Base-by-base conservation (phyloP, 2,888 invertebrate species). In the Drosophila ochracea region DNA sequence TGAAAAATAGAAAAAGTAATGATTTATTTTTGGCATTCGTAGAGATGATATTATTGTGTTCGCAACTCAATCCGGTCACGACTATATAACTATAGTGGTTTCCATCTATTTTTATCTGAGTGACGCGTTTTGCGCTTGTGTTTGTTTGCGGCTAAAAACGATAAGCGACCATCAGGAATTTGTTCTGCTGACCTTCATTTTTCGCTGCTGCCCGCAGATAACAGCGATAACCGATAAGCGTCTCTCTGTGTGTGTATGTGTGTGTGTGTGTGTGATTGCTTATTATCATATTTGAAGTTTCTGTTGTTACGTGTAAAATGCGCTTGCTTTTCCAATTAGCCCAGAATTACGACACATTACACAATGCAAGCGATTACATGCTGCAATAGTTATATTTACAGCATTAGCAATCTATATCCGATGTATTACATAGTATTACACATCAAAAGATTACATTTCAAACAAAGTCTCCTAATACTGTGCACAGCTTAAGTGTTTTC, bases 181-280 rank as follows among this genome's bases (percentile, higher is more conserved):
- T 90, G 90, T 88, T 73, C 90, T 90, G 89, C 84, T 91, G 91
- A 91, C 91, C 91, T 91, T 91, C 91, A 91, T 91, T 91, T 86
- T 79, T 84, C 66, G 73, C 73, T 47, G 59, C 65, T 70, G 72
- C 49, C 53, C 62, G 76, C 80, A 80, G 84, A 77, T 77, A 79
- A 84, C 68, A 76, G 60, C 73, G 76, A 80, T 76, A 81, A 79
- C 65, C 61, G 78, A 90, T 89, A 84, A 84, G 82, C 75, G 33
- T 61, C 2, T 31, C 31, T 31, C 2, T 53, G n/a, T 41, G 47
- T 59, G n/a, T 35, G 35, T 37, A 21, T 43, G 30, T 66, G 41
- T 37, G 30, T 43, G 30, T 66, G 47, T 70, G 55, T 39, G 53
- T 49, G 50, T 66, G 33, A 21, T 31, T 76, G 68, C 77, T 82